Conservation (phyloP, 2,888 invertebrate genomes). For the Sarcophaga subvicina region DNA sequence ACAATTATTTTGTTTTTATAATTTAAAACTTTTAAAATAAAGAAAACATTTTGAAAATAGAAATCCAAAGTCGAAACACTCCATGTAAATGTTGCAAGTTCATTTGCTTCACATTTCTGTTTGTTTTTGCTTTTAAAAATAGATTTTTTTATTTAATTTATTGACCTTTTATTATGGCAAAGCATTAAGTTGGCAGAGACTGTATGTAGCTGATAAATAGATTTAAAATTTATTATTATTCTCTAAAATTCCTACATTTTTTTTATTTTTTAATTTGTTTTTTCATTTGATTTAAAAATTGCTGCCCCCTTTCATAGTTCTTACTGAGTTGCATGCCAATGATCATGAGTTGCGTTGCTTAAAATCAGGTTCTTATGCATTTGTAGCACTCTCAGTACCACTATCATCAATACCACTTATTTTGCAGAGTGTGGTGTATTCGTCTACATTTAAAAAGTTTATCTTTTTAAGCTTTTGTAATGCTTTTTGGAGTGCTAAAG, state of each 20-base stretch:
- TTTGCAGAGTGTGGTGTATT: constrained; percentile 17
- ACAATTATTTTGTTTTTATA: too few species aligned
- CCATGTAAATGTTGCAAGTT: constrained; percentile 32
- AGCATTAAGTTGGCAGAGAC: constrained; percentile 11
- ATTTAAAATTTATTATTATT: constrained; percentile 48
- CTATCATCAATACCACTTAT: constrained; percentile 1
- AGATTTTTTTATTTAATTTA: neutral
- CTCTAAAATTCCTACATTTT: constrained; percentile 16
- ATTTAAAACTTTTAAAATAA: too few species aligned
- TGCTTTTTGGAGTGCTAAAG: constrained; percentile 33
- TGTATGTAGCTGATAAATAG: constrained; percentile 48
- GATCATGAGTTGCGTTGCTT: constrained; percentile 21
- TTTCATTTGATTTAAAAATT: neutral
- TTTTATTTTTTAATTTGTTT: constrained; percentile 1
- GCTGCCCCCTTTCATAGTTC: neutral
- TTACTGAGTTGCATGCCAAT: neutral
- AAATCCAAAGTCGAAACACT: neutral
- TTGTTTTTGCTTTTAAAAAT: too few species aligned
- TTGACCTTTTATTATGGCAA: constrained; percentile 32
- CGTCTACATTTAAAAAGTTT: constrained; percentile 50
- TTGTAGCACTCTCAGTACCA: neutral
- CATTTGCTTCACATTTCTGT: constrained; percentile 2
- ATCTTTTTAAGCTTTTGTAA: constrained; percentile 58
- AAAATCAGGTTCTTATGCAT: constrained; percentile 49
- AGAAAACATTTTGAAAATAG: too few species aligned